Evolutionary conservation across 2,113 vertebrate species (phyloP).

Genomic region (Formicarius rufipectus): DNA sequence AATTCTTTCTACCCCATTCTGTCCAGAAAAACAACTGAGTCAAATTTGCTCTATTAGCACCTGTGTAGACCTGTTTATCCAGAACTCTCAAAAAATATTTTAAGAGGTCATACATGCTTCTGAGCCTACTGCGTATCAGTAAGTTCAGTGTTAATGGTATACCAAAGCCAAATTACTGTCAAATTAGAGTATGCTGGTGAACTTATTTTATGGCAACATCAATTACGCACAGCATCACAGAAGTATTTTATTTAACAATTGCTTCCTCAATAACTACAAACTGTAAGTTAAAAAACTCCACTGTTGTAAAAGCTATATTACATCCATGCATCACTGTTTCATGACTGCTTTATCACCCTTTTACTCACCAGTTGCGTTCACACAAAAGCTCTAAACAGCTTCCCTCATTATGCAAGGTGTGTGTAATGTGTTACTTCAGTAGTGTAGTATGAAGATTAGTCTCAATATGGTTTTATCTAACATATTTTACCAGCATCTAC

Average conservation of each 20-base stretch:
- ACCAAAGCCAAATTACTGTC: background rate
- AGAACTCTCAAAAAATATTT: background rate
- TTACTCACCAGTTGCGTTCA: background rate
- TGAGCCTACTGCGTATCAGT: background rate
- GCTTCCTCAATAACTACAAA: background rate
- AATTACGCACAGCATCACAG: background rate
- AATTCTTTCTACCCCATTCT: background rate
- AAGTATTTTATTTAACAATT: background rate
- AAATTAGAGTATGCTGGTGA: background rate
- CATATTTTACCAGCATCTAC: background rate
- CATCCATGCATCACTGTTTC: background rate
- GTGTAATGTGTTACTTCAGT: background rate
- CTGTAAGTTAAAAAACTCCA: background rate
- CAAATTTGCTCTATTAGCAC: background rate
- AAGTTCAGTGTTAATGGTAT: background rate
- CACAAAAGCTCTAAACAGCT: background rate
- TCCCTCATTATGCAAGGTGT: background rate
- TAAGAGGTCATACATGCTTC: background rate
- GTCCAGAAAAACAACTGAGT: background rate
- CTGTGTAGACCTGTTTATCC: background rate
- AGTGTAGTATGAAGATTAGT: background rate
- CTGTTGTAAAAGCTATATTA: background rate
- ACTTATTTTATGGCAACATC: background rate
- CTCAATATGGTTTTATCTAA: background rate
- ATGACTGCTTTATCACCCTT: background rate